Evolutionary conservation across 1,140 invertebrate species (phyloP), one percentile per base, ranked within the genome.

Genomic region (Riptortus pedestris): DNA sequence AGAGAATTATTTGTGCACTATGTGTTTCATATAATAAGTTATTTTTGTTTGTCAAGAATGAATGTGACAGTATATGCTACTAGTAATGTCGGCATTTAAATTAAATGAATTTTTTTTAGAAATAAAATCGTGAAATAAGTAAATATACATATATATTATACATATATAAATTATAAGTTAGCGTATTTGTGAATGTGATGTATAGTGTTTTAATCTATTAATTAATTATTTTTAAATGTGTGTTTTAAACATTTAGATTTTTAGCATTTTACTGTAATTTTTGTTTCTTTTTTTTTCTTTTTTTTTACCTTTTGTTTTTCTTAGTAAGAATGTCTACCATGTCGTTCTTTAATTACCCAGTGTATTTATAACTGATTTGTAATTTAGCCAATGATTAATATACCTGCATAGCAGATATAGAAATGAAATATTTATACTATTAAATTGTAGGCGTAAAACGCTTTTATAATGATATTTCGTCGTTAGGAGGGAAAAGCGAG

Each of bases 111-210:
- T 64, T 22, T 63, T 63, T 26, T 55, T 55, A 55, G 51, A 55
- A 55, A 55, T 55, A 55, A 55, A 55, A 31, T 59, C 59, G 59
- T 61, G 59, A 43, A 62, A 27, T 52, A 62, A 58, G 59, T 61
- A 60, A 64, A 57, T 29, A 57, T 43, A 29, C 27, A 65, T 52
- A 62, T 33, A 33, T 33, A 26, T 52, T 65, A 60, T 65, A 45
- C 31, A 55, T 43, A 48, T 18, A 51, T 61, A 65, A 52, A 65
- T 52, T 51, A 65, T 65, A 65, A 59, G 62, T 52, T 64, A 66
- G 22, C 45, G 43, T 64, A 58, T 65, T 68, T 69, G 66, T 69
- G 62, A 59, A 68, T 68, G 67, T 68, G 67, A 64, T 66, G 67
- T 68, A 68, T 64, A 60, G 62, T 67, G 63, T 67, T 67, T 66